A percentile compares a stretch with the other conserved stretches of the same genome.
phyloP scores from a whole-genome alignment of 2,888 invertebrate genomes.

The Hypomecis atomaria region DNA sequence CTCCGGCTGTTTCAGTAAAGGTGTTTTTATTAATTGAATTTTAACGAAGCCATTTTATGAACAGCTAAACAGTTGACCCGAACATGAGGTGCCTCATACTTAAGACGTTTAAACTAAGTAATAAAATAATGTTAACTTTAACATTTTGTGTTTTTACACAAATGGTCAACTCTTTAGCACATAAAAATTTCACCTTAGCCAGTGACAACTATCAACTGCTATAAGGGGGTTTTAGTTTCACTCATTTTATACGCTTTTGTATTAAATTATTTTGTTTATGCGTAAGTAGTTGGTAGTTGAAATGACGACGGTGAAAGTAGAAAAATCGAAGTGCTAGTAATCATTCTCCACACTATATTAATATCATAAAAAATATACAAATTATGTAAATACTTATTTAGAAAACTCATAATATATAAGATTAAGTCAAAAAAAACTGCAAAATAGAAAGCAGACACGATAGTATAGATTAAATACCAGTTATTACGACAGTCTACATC shows the following conservation, averaged over 20 bases:
- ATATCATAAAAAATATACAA: too few species aligned
- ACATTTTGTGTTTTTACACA: slow-evolving; percentile 37
- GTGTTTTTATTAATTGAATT: slow-evolving; percentile 65
- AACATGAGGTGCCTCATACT: slow-evolving; percentile 17
- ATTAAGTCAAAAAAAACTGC: too few species aligned
- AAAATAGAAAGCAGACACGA: neutral
- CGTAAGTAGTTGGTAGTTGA: slow-evolving; percentile 81
- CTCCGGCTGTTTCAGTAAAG: slow-evolving; percentile 76
- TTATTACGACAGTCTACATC: neutral
- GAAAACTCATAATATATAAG: too few species aligned
- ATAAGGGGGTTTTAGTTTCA: slow-evolving; percentile 72
- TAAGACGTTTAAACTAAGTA: slow-evolving; percentile 8
- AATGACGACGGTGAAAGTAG: slow-evolving; percentile 74
- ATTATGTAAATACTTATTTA: too few species aligned
- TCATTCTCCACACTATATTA: too few species aligned
- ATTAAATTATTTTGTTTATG: slow-evolving; percentile 60
- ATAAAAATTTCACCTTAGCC: slow-evolving; percentile 67
- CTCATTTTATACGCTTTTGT: slow-evolving; percentile 66
- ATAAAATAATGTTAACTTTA: slow-evolving; percentile 1
- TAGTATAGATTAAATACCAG: neutral
- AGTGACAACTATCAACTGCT: slow-evolving; percentile 80
- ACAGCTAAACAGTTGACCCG: slow-evolving; percentile 70
- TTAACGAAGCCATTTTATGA: slow-evolving; percentile 75
- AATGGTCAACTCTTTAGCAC: slow-evolving; percentile 66
- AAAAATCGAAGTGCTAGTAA: slow-evolving; percentile 66